Percentiles rank a stretch among this genome's conserved stretches.
Evolutionary conservation across 1,140 invertebrate species (phyloP).

Genomic region (Lepidurus packardi): DNA sequence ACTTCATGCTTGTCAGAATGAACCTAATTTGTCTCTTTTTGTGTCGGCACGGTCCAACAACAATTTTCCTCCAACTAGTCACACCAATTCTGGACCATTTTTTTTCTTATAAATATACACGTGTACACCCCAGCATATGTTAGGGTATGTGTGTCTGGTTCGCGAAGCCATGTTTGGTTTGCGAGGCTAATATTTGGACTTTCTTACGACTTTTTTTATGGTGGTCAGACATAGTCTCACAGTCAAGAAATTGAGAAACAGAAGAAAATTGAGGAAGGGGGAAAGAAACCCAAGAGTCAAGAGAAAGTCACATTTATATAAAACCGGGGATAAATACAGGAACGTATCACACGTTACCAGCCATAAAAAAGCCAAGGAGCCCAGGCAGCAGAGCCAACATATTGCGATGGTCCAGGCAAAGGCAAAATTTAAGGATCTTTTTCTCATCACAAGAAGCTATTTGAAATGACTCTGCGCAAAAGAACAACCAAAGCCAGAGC

Average conservation of each 20-base stretch:
- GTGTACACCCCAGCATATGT: background rate
- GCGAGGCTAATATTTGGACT: background rate
- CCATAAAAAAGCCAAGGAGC: background rate
- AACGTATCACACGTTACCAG: slow-evolving; percentile 7
- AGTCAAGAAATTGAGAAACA: background rate
- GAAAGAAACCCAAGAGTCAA: background rate
- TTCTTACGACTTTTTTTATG: background rate
- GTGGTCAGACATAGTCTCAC: background rate
- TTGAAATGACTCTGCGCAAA: background rate
- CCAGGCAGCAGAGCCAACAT: background rate
- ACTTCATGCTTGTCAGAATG: slow-evolving; percentile 18
- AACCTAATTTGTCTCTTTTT: slow-evolving; percentile 1
- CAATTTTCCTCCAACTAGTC: background rate
- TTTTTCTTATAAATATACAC: background rate
- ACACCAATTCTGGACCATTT: no score
- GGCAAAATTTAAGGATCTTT: slow-evolving; percentile 14
- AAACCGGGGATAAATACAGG: background rate
- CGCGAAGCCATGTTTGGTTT: background rate
- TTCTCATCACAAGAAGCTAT: slow-evolving; percentile 15
- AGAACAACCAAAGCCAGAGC: background rate
- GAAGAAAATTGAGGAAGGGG: background rate
- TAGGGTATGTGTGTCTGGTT: background rate
- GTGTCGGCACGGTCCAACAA: background rate
- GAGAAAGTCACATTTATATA: background rate
- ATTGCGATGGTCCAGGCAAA: background rate